Evolutionary conservation across 1,140 invertebrate species (phyloP).

Genomic region (Daktulosphaira vitifoliae): DNA sequence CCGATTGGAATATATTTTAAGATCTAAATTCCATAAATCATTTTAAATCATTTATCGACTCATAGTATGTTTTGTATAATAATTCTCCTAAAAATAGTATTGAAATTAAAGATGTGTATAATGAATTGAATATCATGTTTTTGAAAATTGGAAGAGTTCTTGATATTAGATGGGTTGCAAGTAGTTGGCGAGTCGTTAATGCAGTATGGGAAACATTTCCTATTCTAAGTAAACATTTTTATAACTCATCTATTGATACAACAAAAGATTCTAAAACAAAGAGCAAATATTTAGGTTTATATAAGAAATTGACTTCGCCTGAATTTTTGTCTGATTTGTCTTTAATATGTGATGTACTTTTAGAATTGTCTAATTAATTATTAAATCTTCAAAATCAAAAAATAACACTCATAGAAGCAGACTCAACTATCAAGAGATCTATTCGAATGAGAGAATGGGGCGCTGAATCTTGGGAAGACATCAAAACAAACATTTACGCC

Average conservation of each 20-base stretch:
- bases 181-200: not conserved
- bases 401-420: too few relatives aligned
- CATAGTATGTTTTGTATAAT: too few relatives aligned
- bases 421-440: not conserved
- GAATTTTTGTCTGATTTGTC: not conserved
- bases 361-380: too few relatives aligned
- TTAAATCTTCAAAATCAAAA: too few relatives aligned
- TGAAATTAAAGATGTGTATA: not conserved
- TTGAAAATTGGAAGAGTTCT: not conserved
- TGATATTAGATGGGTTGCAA: not conserved
- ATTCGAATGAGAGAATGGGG: constrained; percentile 26
- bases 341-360: not conserved
- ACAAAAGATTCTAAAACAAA: not conserved
- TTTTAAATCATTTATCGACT: too few relatives aligned
- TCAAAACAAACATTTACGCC: not conserved
- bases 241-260: not conserved
- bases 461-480: constrained; percentile 22
- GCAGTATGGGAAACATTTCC: not conserved
- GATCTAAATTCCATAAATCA: too few relatives aligned
- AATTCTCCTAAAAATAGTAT: too few relatives aligned
- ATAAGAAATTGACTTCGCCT: not conserved
- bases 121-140: not conserved
- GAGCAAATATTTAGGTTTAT: not conserved
- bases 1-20: too few relatives aligned
- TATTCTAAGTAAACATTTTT: not conserved